phyloP scores from a whole-genome alignment of 2,797 vertebrate species.

The Lagorchestes hirsutus region DNA sequence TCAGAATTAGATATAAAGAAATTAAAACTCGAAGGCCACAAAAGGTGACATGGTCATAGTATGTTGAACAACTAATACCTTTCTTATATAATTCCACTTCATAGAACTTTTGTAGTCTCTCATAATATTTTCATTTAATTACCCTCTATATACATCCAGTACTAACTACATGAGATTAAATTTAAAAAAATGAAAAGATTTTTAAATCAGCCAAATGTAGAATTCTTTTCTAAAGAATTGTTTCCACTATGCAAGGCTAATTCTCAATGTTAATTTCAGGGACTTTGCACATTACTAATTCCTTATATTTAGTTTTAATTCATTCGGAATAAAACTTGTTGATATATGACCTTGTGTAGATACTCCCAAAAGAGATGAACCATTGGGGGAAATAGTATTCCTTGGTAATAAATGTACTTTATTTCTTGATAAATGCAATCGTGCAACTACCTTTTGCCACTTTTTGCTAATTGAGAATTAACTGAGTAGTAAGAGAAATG shows the following conservation, averaged over 20 bases:
- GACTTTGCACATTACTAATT: background rate
- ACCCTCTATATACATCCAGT: background rate
- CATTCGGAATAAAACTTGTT: background rate
- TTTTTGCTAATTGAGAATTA: background rate
- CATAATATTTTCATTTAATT: background rate
- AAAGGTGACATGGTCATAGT: background rate
- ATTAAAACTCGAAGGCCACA: constrained; percentile 13
- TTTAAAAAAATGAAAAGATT: background rate
- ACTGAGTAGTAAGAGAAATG: background rate
- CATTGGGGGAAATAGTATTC: constrained; percentile 23
- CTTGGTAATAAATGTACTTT: background rate
- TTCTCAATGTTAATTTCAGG: constrained; percentile 17
- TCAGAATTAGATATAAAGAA: background rate
- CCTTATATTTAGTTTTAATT: background rate
- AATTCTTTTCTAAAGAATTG: background rate
- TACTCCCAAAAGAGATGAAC: background rate
- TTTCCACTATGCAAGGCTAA: background rate
- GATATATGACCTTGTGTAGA: background rate
- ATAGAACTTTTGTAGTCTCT: background rate
- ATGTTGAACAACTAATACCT: background rate
- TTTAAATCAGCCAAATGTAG: background rate
- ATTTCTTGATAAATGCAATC: constrained; percentile 44
- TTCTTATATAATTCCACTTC: background rate
- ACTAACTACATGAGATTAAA: background rate
- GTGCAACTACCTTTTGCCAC: background rate